Conservation (phyloP, 2,888 invertebrate genomes). For the Perithous albicinctus region DNA sequence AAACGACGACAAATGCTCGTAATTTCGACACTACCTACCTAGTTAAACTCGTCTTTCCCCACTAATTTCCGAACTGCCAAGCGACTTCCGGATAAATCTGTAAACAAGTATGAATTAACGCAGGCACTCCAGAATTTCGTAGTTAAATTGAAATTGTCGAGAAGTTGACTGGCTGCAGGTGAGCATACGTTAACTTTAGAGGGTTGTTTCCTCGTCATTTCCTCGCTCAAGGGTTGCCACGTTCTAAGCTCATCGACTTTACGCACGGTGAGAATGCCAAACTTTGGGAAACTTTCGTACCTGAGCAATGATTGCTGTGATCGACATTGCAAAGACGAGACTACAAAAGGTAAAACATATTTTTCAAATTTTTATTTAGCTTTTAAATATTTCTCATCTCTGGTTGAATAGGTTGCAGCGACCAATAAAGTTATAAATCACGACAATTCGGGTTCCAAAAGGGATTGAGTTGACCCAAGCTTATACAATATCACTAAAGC, state of each 20-base stretch:
- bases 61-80: slow-evolving; percentile 62
- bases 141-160: slow-evolving; percentile 69
- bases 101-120: slow-evolving; percentile 65
- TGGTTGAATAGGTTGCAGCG: too few species aligned
- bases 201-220: slow-evolving; percentile 34
- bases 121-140: slow-evolving; percentile 57
- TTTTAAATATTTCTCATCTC: too few species aligned
- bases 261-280: neutral
- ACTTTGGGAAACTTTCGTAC: slow-evolving; percentile 6
- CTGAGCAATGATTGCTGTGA: neutral
- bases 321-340: neutral
- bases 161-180: slow-evolving; percentile 27
- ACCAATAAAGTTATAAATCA: too few species aligned
- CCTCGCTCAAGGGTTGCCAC: slow-evolving; percentile 8
- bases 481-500: too few species aligned
- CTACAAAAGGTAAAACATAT: too few species aligned
- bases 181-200: slow-evolving; percentile 23
- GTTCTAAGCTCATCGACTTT: neutral
- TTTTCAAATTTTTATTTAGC: too few species aligned
- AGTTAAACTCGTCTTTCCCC: slow-evolving; percentile 30
- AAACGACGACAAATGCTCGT: slow-evolving; percentile 17
- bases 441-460: too few species aligned
- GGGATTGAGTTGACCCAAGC: too few species aligned
- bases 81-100: slow-evolving; percentile 59
- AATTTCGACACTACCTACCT: neutral